A percentile compares a stretch with the other conserved stretches of the same genome.
Evolutionary conservation across 1,140 invertebrate genomes (phyloP).

Genomic region (Mamestra configurata): DNA sequence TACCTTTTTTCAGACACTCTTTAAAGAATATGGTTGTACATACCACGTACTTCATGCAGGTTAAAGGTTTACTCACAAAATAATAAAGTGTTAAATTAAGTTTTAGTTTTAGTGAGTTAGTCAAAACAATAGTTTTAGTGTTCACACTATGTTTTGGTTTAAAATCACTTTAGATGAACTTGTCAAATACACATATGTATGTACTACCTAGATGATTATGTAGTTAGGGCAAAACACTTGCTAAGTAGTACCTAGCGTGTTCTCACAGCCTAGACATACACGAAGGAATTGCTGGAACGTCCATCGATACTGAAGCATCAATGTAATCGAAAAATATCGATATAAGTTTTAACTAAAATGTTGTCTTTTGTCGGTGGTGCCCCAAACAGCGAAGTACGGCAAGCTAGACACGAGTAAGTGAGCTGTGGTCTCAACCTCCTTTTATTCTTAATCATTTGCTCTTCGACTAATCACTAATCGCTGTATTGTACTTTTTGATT

Average conservation of each 20-base stretch:
- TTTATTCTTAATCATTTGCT: slow-evolving; percentile 80
- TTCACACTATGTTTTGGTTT: slow-evolving; percentile 27
- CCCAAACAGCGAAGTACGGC: slow-evolving; percentile 88
- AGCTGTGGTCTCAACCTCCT: slow-evolving; percentile 89
- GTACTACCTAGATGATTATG: slow-evolving; percentile 1
- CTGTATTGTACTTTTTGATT: slow-evolving; percentile 74
- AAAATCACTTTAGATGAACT: slow-evolving; percentile 35
- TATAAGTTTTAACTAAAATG: slow-evolving; percentile 82
- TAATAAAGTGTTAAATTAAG: not conserved
- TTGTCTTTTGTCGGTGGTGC: slow-evolving; percentile 89
- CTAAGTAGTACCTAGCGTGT: slow-evolving; percentile 43
- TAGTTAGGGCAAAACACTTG: slow-evolving; percentile 46
- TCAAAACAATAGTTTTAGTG: slow-evolving; percentile 16
- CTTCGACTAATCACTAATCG: slow-evolving; percentile 85
- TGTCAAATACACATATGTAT: slow-evolving; percentile 38
- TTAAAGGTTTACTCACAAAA: slow-evolving; percentile 1
- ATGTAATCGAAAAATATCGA: slow-evolving; percentile 47
- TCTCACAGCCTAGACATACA: slow-evolving; percentile 42
- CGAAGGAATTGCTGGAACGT: slow-evolving; percentile 62
- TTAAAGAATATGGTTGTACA: not conserved
- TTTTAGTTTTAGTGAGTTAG: slow-evolving; percentile 19
- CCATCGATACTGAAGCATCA: slow-evolving; percentile 15
- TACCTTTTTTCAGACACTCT: slow-evolving; percentile 14
- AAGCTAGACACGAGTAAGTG: slow-evolving; percentile 88
- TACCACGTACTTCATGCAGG: not conserved